Conservation (phyloP, 2,888 invertebrate genomes). For the Pseudolycoriella hygida region DNA sequence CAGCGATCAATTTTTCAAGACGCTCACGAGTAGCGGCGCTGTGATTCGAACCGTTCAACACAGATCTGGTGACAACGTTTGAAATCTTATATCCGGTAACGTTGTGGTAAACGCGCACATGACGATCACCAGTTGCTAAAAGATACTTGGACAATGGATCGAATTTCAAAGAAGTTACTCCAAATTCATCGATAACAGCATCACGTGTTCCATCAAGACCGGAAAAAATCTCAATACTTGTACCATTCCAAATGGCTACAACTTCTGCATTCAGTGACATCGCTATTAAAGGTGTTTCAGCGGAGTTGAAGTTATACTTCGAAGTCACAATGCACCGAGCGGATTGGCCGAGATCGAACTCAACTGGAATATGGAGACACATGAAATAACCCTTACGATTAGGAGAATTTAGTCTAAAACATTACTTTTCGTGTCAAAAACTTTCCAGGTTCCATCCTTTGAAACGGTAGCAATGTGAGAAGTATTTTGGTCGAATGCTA, state of each 20-base stretch:
- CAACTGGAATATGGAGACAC: conserved; percentile 41
- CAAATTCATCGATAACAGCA: conserved; percentile 46
- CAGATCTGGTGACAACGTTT: conserved; percentile 30
- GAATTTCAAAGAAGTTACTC: conserved; percentile 50
- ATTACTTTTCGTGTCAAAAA: conserved; percentile 68
- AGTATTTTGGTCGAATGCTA: conserved; percentile 67
- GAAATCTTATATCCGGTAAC: conserved; percentile 42
- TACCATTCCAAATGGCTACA: conserved; percentile 47
- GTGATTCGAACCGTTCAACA: conserved; percentile 35
- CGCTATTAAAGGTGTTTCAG: conserved; percentile 40
- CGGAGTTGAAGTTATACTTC: conserved; percentile 34
- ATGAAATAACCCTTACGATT: not conserved
- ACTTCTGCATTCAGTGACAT: conserved; percentile 67
- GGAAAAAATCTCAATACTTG: conserved; percentile 50
- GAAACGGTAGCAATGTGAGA: conserved; percentile 69
- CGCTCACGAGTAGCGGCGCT: conserved; percentile 62
- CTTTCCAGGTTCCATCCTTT: conserved; percentile 74
- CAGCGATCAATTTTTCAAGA: conserved; percentile 47
- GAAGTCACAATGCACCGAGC: conserved; percentile 53
- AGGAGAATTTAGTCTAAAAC: not conserved
- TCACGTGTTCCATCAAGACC: conserved; percentile 45
- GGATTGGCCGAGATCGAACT: conserved; percentile 60
- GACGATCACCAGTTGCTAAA: conserved; percentile 54
- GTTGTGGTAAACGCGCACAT: conserved; percentile 64
- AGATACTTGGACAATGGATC: conserved; percentile 58